Percentiles rank a stretch among this genome's conserved stretches.
Evolutionary conservation across 1,140 invertebrate species (phyloP).

Genomic region (Lasaia peninsularis): DNA sequence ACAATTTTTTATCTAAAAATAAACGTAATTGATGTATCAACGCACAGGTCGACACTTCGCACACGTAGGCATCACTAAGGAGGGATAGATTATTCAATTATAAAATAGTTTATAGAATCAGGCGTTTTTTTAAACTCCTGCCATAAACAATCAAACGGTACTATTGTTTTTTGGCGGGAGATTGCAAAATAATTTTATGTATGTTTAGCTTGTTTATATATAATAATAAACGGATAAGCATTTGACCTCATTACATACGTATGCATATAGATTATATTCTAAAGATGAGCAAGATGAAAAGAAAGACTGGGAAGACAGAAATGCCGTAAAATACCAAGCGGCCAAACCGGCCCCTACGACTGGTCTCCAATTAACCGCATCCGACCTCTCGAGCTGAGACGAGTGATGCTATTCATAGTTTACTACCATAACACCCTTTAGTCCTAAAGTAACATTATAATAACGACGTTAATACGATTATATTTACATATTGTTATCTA

Average conservation of each 20-base stretch:
- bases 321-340: conserved; percentile 65
- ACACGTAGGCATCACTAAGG: no score
- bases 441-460: background rate
- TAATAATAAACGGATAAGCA: background rate
- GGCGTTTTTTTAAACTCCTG: no score
- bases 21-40: no score
- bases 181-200: no score
- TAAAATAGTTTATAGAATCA: no score
- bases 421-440: conserved; percentile 9
- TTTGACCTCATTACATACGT: background rate
- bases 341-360: conserved; percentile 60
- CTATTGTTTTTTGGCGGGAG: no score
- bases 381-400: conserved; percentile 55
- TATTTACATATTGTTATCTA: background rate
- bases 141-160: no score
- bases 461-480: background rate
- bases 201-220: no score
- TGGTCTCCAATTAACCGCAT: conserved; percentile 70
- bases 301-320: conserved; percentile 37
- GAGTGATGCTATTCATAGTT: conserved; percentile 47
- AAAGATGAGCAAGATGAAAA: conserved; percentile 7
- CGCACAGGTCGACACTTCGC: no score
- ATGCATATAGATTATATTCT: background rate
- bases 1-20: no score
- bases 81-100: no score